Evolutionary conservation across 2,113 vertebrate species (phyloP).

Genomic region (Nothobranchius furzeri): DNA sequence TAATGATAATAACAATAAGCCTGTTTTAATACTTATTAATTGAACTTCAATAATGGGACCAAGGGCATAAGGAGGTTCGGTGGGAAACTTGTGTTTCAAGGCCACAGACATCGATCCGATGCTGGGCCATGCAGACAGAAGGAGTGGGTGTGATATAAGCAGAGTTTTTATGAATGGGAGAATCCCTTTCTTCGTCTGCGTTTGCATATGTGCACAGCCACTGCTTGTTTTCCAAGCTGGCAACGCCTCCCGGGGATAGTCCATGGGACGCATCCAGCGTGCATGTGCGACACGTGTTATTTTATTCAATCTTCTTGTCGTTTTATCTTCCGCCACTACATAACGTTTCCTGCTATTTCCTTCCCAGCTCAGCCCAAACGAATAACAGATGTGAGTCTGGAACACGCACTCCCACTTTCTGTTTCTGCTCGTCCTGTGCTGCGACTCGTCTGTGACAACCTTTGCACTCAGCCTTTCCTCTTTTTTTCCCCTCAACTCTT

Average conservation of each 20-base stretch:
- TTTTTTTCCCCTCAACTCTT: conserved; percentile 39
- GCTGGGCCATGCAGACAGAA: conserved; percentile 39
- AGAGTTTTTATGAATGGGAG: conserved; percentile 51
- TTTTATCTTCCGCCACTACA: conserved; percentile 95
- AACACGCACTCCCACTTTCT: conserved; percentile 80
- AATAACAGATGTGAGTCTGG: conserved; percentile 96
- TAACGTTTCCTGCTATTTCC: conserved; percentile 96
- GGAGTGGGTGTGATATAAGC: conserved; percentile 28
- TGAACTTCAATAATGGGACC: conserved; percentile 24
- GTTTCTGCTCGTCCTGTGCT: conserved; percentile 69
- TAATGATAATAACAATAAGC: too few relatives aligned
- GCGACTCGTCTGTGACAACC: conserved; percentile 85
- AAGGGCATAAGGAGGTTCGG: conserved; percentile 53
- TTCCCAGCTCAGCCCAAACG: conserved; percentile 95
- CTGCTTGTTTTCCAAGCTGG: conserved; percentile 58
- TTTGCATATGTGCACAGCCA: conserved; percentile 16
- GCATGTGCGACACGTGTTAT: conserved; percentile 91
- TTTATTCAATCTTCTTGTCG: conserved; percentile 86
- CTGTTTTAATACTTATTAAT: too few relatives aligned
- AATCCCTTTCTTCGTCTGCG: conserved; percentile 29
- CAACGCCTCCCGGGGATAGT: conserved; percentile 62
- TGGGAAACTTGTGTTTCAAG: conserved; percentile 33
- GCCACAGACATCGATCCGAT: conserved; percentile 54
- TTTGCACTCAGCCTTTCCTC: conserved; percentile 75
- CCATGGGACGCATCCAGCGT: conserved; percentile 85